A percentile compares a stretch with the other conserved stretches of the same genome.
Evolutionary conservation across 2,888 invertebrate species (phyloP).

Genomic region (Harmothoe impar): DNA sequence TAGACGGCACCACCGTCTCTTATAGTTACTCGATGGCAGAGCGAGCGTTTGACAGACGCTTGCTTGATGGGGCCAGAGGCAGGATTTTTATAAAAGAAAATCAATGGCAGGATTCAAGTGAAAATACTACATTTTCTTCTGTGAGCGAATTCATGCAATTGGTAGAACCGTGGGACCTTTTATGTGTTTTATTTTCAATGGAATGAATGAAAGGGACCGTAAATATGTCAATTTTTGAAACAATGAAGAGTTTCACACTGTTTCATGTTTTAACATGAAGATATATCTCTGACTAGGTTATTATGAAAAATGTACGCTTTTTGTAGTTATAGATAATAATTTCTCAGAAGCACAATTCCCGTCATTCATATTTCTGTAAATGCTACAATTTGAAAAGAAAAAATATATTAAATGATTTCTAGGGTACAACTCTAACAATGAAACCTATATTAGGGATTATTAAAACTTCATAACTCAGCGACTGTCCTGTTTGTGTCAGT

Average conservation of each 20-base stretch:
- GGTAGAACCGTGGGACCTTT: conserved; percentile 40
- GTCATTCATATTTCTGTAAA: neutral
- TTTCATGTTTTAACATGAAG: neutral
- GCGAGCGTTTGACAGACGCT: neutral
- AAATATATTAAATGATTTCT: neutral
- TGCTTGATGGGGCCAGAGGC: neutral
- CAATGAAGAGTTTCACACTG: neutral
- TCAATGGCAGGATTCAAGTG: neutral
- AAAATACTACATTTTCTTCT: neutral
- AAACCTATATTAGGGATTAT: neutral
- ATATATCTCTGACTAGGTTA: conserved; percentile 4
- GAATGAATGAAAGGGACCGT: neutral
- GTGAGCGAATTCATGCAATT: conserved; percentile 9
- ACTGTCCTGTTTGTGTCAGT: too few species aligned
- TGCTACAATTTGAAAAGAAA: neutral
- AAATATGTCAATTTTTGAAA: neutral
- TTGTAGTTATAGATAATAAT: neutral
- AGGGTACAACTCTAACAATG: neutral
- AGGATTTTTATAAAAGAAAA: neutral
- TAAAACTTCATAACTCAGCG: too few species aligned
- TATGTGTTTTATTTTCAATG: conserved; percentile 19
- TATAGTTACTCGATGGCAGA: neutral
- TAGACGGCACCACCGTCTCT: neutral
- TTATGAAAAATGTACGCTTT: conserved; percentile 1
- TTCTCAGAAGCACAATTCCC: neutral